Conservation (phyloP, 2,888 invertebrate species). For the Drosophila setosimentum region DNA sequence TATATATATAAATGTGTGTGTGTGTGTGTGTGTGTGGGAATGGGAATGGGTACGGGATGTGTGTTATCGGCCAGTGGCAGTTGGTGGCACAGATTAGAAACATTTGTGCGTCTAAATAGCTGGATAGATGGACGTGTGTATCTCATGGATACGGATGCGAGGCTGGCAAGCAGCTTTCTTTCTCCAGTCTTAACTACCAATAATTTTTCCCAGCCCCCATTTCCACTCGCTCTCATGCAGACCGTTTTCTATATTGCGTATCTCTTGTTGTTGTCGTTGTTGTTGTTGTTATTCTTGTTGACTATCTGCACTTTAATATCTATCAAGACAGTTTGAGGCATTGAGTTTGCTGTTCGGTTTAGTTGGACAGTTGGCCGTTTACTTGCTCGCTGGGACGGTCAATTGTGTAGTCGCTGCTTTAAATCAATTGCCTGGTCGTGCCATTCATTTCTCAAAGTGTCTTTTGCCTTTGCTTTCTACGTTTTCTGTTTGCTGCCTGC, state of each 20-base stretch:
- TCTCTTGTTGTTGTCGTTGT: constrained; percentile 3
- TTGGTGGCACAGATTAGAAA: constrained; percentile 75
- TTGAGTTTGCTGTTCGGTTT: constrained; percentile 12
- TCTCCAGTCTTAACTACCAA: constrained; percentile 43
- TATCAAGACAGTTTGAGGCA: constrained; percentile 34
- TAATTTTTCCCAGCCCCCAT: constrained; percentile 50
- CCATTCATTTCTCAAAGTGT: constrained; percentile 62
- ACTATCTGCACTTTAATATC: constrained; percentile 61
- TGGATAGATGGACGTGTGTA: constrained; percentile 45
- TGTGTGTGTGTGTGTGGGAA: constrained; percentile 24
- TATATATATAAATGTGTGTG: constrained; percentile 12
- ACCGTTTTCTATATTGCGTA: constrained; percentile 39
- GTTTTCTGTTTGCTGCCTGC: constrained; percentile 8
- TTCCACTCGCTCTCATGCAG: constrained; percentile 9
- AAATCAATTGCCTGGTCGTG: constrained; percentile 65
- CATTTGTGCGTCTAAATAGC: constrained; percentile 74
- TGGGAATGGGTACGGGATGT: constrained; percentile 52
- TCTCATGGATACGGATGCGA: constrained; percentile 73
- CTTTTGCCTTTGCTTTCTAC: constrained; percentile 48
- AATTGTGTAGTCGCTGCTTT: constrained; percentile 56
- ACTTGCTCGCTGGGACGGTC: constrained; percentile 13
- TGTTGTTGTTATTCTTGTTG: constrained; percentile 10
- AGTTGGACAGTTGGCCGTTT: constrained; percentile 27
- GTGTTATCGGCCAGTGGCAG: constrained; percentile 59
- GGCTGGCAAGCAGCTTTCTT: constrained; percentile 49